Base-by-base conservation (phyloP, 2,888 invertebrate species). In the Phaedon cochleariae region DNA sequence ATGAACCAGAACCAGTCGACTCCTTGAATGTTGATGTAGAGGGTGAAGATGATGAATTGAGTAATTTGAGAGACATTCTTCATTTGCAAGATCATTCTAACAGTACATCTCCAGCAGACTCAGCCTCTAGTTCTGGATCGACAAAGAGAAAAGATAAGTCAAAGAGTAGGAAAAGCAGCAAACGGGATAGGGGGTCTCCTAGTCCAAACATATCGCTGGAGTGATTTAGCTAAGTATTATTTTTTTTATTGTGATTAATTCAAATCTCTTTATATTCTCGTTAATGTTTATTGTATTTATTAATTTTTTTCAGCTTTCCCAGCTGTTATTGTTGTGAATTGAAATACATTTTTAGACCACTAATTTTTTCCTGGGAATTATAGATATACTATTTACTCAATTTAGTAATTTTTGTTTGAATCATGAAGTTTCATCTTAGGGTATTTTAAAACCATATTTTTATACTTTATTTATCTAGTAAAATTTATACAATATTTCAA, bases 21-120 rank as follows among this genome's bases (percentile, higher is more conserved):
- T 60, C 76, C n/a, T 71, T 80, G 4, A 78, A 77, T 65, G 73
- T 80, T 10, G 82, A 82, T 71, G 75, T 80, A n/a, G 82, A 82
- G 73, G 81, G 78, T 31, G 81, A 81, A 58, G 81, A 82, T 54
- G 82, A 82, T 59, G 82, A 82, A 65, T 67, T 81, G 21, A 74
- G 79, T 0, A 80, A 77, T 72, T 72, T 82, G 51, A 72, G 80
- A 45, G 81, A 82, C 69, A 75, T 81, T 48, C 68, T 82, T 6
- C 74, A 76, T 51, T 68, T 78, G 45, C 81, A 80, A 65, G 82
- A 83, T 63, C 77, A 80, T 68, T 79, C 81, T 18, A 81, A 81
- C 70, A 80, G 80, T 48, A 78, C 81, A 12, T 83, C 82, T 21
- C 82, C 82, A 7, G 79, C 80, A 68, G 77, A 79, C 67, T 77